Evolutionary conservation across 2,888 invertebrate genomes (phyloP), one percentile per base, ranked within the genome.

Genomic region (Nebria salina): DNA sequence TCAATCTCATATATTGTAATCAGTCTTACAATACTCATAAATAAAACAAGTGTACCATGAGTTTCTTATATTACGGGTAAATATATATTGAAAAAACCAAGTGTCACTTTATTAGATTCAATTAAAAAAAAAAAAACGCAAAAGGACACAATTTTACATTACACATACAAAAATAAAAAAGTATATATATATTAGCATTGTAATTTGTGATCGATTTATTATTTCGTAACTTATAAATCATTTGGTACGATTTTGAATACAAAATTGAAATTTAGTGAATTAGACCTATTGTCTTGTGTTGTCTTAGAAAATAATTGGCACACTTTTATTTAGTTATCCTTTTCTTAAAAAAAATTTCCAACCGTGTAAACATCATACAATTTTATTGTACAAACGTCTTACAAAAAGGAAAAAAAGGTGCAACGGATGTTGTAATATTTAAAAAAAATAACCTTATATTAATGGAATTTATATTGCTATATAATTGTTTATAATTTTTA

Each of bases 11-110:
- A 78, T 72, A 72, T 73, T 73, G 43, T 65, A 41, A 26, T 80
- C 80, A 80, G 80, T 80, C 80, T 80, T 80, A 75, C 75, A 75
- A 75, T 80, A 77, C 65, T 73, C 65, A 73, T 43, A 80, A 80
- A 80, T 70, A 54, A 80, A 79, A 75, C 68, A 75, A 64, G 75
- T 75, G 64, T 64, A 20, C 64, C 64, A 43, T 25, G 9, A 54
- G 25, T 72, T 72, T 34, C 41, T 72, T 65, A 26, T 26, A 42
- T 66, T 75, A 66, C 42, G 75, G 64, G 9, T 2, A 34, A 34
- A 1, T 34, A 34, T 34, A 34, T 34, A 34, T 20, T 20, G 20
- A 20, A 20, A 20, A 20, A 20, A 20, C 20, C 20, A 20, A 20
- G 20, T 20, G 20, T 20, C 20, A 20, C 20, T 20, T 20, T 20